Evolutionary conservation across 1,140 invertebrate species (phyloP).

Genomic region (Diabrotica undecimpunctata): DNA sequence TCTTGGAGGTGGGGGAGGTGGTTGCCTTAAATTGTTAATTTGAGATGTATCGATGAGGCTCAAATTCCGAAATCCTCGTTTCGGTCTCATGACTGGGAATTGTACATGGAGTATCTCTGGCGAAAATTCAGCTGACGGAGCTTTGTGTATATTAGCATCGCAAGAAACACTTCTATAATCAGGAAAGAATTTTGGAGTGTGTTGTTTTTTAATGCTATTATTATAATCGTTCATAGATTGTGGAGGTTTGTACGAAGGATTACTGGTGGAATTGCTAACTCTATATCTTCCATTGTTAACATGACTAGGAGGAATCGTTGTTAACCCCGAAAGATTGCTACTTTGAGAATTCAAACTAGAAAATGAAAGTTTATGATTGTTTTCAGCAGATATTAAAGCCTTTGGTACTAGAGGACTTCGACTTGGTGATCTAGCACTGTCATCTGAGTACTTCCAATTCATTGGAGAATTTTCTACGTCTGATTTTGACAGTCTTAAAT

Average conservation of each 20-base stretch:
- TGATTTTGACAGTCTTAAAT: slow-evolving; percentile 41
- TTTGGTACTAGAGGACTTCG: slow-evolving; percentile 33
- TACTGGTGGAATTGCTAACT: slow-evolving; percentile 40
- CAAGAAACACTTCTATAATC: slow-evolving; percentile 42
- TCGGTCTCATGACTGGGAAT: slow-evolving; percentile 38
- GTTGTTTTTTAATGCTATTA: slow-evolving; percentile 22
- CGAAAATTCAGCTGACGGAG: slow-evolving; percentile 30
- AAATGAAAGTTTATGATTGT: slow-evolving; percentile 23
- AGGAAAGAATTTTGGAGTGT: slow-evolving; percentile 24
- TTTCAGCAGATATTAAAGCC: slow-evolving; percentile 12
- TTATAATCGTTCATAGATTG: slow-evolving; percentile 41
- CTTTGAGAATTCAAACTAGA: slow-evolving; percentile 28
- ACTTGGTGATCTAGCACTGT: slow-evolving; percentile 35
- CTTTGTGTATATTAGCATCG: slow-evolving; percentile 43
- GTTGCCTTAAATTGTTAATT: slow-evolving; percentile 30
- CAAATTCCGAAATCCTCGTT: slow-evolving; percentile 35
- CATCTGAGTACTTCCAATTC: slow-evolving; percentile 29
- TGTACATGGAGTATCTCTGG: slow-evolving; percentile 37
- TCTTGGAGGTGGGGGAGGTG: slow-evolving; percentile 66
- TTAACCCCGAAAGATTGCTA: slow-evolving; percentile 35
- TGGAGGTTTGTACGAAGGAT: slow-evolving; percentile 39
- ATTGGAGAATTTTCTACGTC: slow-evolving; percentile 37
- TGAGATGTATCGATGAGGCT: slow-evolving; percentile 35
- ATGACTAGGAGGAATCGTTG: slow-evolving; percentile 46
- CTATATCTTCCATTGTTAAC: slow-evolving; percentile 32